phyloP scores from a whole-genome alignment of 2,888 invertebrate species.

The Orgyia antiqua region DNA sequence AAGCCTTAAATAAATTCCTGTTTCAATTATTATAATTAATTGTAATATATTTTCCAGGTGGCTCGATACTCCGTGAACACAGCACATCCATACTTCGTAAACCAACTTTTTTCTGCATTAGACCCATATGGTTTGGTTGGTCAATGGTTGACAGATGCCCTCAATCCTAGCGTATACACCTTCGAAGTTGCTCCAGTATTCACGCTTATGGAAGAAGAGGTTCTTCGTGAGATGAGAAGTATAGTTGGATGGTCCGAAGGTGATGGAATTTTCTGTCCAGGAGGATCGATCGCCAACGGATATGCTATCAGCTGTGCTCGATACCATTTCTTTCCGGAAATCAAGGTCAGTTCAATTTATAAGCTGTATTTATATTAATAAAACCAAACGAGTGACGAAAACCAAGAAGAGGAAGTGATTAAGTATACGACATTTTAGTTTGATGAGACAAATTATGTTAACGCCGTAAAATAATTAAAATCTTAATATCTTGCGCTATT shows the following conservation, averaged over 20 bases:
- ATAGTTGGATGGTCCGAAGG: constrained; percentile 87
- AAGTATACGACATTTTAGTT: too few relatives aligned
- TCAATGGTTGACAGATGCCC: constrained; percentile 90
- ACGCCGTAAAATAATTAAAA: too few relatives aligned
- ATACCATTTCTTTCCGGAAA: constrained; percentile 82
- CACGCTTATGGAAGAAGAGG: constrained; percentile 90
- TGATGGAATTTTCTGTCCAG: constrained; percentile 93
- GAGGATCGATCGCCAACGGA: constrained; percentile 93
- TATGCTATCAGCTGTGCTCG: constrained; percentile 94
- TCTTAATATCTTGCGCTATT: too few relatives aligned
- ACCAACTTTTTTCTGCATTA: constrained; percentile 90
- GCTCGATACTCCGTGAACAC: constrained; percentile 91
- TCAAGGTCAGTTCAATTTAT: constrained; percentile 78
- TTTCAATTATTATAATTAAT: too few relatives aligned
- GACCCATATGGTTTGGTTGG: constrained; percentile 91
- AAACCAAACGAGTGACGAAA: too few relatives aligned
- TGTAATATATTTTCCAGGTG: constrained; percentile 54
- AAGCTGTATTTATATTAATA: too few relatives aligned
- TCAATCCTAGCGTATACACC: constrained; percentile 93
- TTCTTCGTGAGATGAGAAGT: constrained; percentile 86
- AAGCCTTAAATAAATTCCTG: too few relatives aligned
- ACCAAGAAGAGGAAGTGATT: constrained; percentile 3
- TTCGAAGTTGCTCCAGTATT: constrained; percentile 94
- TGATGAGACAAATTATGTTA: too few relatives aligned
- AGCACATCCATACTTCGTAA: constrained; percentile 92